Evolutionary conservation across 1,140 invertebrate species (phyloP), one percentile per base, ranked within the genome.

Genomic region (Macrocentrus cingulum): DNA sequence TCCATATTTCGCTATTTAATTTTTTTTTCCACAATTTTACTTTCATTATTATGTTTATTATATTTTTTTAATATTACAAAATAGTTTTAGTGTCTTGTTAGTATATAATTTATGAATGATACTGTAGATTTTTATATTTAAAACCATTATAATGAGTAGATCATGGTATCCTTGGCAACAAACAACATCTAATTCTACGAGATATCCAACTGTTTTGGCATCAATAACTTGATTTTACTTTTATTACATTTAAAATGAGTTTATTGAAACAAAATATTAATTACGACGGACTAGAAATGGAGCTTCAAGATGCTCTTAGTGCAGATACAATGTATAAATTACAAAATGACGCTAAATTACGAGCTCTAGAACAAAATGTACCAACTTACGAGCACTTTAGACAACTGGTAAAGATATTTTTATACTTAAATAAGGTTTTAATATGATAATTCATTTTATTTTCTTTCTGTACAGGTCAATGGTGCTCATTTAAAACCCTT

Each of bases 261-360:
- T 61, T 59, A 36, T 60, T 68, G 48, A 71, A 71, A 23, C 46
- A 64, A 22, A 39, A 62, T 1, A 69, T 80, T 34, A 60, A 81
- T 66, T 76, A 73, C 37, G 62, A 69, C 58, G 56, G 49, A 23
- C 62, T 83, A 18, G 75, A 77, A 65, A 32, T 61, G 54, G 72
- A 82, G 42, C 69, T 84, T 11, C 60, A 79, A 11, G 62, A 72
- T 7, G 74, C 76, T 23, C 56, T 84, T 9, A 65, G 69, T 25
- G 67, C 71, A 1, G 83, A 84, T 46, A 77, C 84, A 68, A 64
- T 83, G 6, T 83, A 85, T 56, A 75, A 79, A 69, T 63, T 86
- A 49, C 77, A 81, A 62, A 86, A 87, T 59, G 82, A 84, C 64
- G 84, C 85, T 19, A 87, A 87, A 68, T 64, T 87, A 9, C 68